Evolutionary conservation across 2,888 invertebrate genomes (phyloP), one percentile per base, ranked within the genome.

Genomic region (Cheilosia variabilis): DNA sequence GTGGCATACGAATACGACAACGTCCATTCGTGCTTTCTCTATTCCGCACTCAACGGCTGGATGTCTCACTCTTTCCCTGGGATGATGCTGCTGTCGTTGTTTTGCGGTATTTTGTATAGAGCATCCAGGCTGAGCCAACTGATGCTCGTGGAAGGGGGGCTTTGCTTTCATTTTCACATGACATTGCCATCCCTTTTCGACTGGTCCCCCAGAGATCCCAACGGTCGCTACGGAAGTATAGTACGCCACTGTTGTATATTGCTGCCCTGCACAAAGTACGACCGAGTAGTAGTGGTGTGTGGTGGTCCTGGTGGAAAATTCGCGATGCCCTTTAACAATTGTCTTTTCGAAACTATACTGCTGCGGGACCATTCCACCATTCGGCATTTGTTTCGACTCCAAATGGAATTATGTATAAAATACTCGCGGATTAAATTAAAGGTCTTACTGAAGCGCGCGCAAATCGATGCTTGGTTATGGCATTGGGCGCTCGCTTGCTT

Each of bases 161-260:
- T 86, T 76, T 72, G 86, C 86, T 86, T 86, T 86, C 86, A 86
- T 80, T 86, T 86, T 86, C 86, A 86, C 68, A 81, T 86, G 86
- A 86, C 86, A 86, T 86, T 86, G 86, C 86, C 86, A 86, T 86
- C 86, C 81, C 76, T 81, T 86, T 86, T 84, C 75, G 71, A 71
- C 71, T 60, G 75, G 34, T 76, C 79, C 80, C 50, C 71, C 68
- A 60, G 76, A 76, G 86, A 77, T 76, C 37, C 73, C 75, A 86
- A 86, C 80, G 80, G 83, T 66, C 82, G 77, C 62, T 73, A 37
- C 45, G 50, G n/a, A 27, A 34, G 5, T 43, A 22, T 24, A 37
- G 10, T 50, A 7, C 4, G n/a, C 41, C 31, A 13, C 34, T 24
- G 15, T 52, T 68, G 24, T 60, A 37, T 41, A 10, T 17, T 34